Evolutionary conservation across 2,888 invertebrate genomes (phyloP), one percentile per base, ranked within the genome.

Genomic region (Chaetogeoica ovagalla): DNA sequence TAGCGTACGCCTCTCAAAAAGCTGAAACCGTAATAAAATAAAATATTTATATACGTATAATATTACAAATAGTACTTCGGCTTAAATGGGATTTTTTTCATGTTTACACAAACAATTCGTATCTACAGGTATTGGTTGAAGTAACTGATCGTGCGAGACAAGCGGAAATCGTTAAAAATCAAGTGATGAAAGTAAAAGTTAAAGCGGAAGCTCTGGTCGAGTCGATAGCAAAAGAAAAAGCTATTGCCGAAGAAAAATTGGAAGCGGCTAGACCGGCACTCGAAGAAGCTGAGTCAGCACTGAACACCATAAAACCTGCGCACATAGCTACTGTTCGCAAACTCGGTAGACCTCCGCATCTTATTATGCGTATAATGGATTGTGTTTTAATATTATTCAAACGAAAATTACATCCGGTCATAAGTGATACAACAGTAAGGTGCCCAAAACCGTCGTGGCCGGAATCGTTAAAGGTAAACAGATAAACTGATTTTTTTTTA

Each of bases 331-430:
- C 96, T 71, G 97, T 98, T 0, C 89, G 97, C 83, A 98, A 98
- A 87, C 87, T 98, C 77, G 97, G 96, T 13, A 90, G 97, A 83
- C 98, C 98, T 0, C 98, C 98, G 0, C 97, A 97, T 88, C 88
- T 98, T 15, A 98, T 98, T 85, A 94, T 98, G 97, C 90, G 97
- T 83, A 98, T 98, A 84, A 98, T 98, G 98, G 98, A 98, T 86
- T 96, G 95, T 86, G 97, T 97, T 0, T 86, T 97, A 84, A 93
- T 98, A 84, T 87, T 98, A 39, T 98, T 98, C 86, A 96, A 97
- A 88, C 90, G 95, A 82, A 93, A 92, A 86, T 86, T 97, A 68
- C 95, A 96, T 86, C 90, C 94, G 0, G 90, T 94, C 8, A 91
- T 92, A 84, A 89, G 92, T 7, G 98, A 98, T 86, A 90, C 91